A percentile compares a stretch with the other conserved stretches of the same genome.
These are phyloP conservation scores for Typhlomys cinereus DNA, from an alignment of 2,113 vertebrate genomes.

Conservation along the genomic window DNA sequence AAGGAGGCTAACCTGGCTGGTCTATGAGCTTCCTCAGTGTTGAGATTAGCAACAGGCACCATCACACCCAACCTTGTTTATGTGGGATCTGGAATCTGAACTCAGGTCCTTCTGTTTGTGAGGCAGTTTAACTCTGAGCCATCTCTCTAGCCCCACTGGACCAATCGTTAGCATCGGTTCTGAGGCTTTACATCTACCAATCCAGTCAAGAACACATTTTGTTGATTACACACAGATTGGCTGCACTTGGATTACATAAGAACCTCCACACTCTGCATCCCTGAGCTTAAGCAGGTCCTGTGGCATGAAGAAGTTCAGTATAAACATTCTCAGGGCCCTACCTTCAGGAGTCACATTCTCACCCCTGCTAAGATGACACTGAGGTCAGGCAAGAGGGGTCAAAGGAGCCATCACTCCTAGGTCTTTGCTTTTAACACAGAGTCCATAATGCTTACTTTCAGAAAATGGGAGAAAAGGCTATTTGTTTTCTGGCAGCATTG, in stretches of 20 bases:
- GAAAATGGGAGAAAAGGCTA: neutral
- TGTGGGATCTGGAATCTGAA: neutral
- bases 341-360: constrained; percentile 34
- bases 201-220: neutral
- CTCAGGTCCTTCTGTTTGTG: neutral
- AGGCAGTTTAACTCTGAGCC: neutral
- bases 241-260: neutral
- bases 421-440: neutral
- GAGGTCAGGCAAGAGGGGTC: neutral
- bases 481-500: too few species aligned
- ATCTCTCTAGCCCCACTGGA: neutral
- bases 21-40: neutral
- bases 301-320: neutral
- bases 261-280: neutral
- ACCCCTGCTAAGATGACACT: constrained; percentile 1
- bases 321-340: neutral
- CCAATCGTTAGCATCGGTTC: constrained; percentile 12
- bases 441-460: neutral
- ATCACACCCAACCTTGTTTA: neutral
- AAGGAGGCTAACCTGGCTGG: too few species aligned
- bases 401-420: neutral
- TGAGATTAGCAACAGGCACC: neutral
- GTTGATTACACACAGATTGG: constrained; percentile 12
- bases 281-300: neutral
- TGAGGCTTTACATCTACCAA: constrained; percentile 54